Base-by-base conservation (phyloP, 2,797 vertebrate genomes). In the Orientallactaga sibirica region DNA sequence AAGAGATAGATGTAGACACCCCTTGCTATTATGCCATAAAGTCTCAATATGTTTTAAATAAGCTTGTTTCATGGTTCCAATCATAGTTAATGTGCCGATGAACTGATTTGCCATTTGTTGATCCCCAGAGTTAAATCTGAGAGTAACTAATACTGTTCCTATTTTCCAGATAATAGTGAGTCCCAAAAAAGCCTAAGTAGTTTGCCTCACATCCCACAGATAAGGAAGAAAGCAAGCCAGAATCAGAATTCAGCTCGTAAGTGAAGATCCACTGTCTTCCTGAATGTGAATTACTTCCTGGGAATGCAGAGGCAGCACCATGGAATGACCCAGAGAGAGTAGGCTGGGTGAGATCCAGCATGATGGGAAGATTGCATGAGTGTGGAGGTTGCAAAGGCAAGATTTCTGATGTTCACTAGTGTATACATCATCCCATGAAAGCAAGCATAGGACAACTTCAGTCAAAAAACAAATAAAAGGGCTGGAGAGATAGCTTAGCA, bases 31-130 rank as follows among this genome's bases (percentile, higher is more conserved):
- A 41, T 83, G 24, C 3, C 67, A 86, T n/a, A 67, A 86, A 86
- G 43, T 61, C 3, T 19, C 88, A 90, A 80, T 58, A 95, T 4
- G 2, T 61, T 88, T 71, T 73, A 77, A 93, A 70, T 77, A 74
- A 80, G 81, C 24, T 9, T 20, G 61, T 62, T 86, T 33, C 94
- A 58, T 89, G 86, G 33, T 24, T 86, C 18, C 9, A 68, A 7
- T 29, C 14, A 58, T 71, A 52, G 84, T 89, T 55, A 91, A 52
- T 77, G 11, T 25, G 48, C 41, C 77, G 24, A 5, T 75, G 58
- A 48, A 78, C 22, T 7, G 67, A 71, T 29, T 87, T 92, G 48
- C 1, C 68, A 78, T 88, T 68, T 77, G 62, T 77, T 79, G 43
- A 76, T 78, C 12, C 12, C 15, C 29, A 79, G 1, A 77, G 5